A percentile compares a stretch with the other conserved stretches of the same genome.
phyloP scores from a whole-genome alignment of 2,888 invertebrate genomes.

The Agonopterix alstromeriana region DNA sequence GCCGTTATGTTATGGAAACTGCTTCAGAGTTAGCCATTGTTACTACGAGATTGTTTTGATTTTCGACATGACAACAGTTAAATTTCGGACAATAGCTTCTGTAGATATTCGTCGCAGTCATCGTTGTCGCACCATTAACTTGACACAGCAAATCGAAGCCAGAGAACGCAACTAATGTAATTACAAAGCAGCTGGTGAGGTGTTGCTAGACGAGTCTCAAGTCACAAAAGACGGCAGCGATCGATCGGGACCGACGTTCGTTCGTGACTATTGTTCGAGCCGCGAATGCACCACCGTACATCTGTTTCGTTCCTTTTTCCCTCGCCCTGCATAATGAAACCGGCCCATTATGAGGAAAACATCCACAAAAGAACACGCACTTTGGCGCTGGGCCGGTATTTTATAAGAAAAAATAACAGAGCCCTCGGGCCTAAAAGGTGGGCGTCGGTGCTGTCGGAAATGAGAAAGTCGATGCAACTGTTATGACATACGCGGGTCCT shows the following conservation, averaged over 20 bases:
- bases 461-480: constrained; percentile 69
- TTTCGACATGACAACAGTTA: constrained; percentile 4
- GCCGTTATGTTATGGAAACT: constrained; percentile 61
- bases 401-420: constrained; percentile 67
- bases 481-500: constrained; percentile 69
- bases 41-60: constrained; percentile 24
- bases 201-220: constrained; percentile 29
- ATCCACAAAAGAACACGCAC: constrained; percentile 71
- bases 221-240: constrained; percentile 59
- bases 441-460: constrained; percentile 65
- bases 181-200: constrained; percentile 38
- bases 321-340: constrained; percentile 67
- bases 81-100: neutral
- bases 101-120: neutral
- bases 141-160: constrained; percentile 10
- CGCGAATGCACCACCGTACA: constrained; percentile 64
- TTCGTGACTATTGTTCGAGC: constrained; percentile 68
- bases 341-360: constrained; percentile 64
- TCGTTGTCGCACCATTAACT: constrained; percentile 15
- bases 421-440: constrained; percentile 57
- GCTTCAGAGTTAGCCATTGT: constrained; percentile 47
- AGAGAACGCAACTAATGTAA: constrained; percentile 29
- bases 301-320: constrained; percentile 73
- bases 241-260: constrained; percentile 48
- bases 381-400: constrained; percentile 48